Evolutionary conservation across 2,797 vertebrate species (phyloP), one percentile per base, ranked within the genome.

Genomic region (Monodelphis domestica): DNA sequence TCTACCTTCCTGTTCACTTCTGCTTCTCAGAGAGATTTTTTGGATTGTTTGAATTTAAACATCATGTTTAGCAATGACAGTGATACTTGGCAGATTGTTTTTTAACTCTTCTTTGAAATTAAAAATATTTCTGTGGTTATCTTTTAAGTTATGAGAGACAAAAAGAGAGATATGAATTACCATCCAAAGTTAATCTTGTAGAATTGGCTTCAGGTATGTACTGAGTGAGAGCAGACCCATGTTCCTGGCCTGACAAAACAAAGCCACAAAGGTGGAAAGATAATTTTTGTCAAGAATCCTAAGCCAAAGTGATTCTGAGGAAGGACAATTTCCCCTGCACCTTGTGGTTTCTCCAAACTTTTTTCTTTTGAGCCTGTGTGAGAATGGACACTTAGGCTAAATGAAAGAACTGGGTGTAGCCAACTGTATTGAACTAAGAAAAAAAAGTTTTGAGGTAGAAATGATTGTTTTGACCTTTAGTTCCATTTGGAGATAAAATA

Each of bases 341-440:
- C 53, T 30, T 1, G 54, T 0, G 55, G 0, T 92, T 54, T 17
- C 7, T 89, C 24, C 5, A 87, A 12, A 53, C 45, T 51, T 93
- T 88, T 78, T 78, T 70, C 21, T 78, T 78, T 45, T 33, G 17
- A 59, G 53, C 78, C 28, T 92, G 92, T 92, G 52, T 28, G 24
- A 87, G 89, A 53, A 29, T 2, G 17, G 94, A 54, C 50, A 90
- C 91, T 89, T 95, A 53, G 33, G 15, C 30, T 95, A 54, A 33
- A 5, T 52, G 55, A 59, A 91, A 53, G 51, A 9, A 78, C 70
- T 87, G 91, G 84, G 54, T 30, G 87, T 51, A 92, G 29, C 54
- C 90, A 28, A 54, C 17, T 3, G 14, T 90, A 51, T 90, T 91
- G 63, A 54, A 30, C 50, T 33, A 91, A 92, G 28, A 51, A n/a